Percentiles rank a stretch among this genome's conserved stretches.
These are phyloP conservation scores for Spinus pinus DNA, from an alignment of 2,797 vertebrate species.

Conservation along the genomic window DNA sequence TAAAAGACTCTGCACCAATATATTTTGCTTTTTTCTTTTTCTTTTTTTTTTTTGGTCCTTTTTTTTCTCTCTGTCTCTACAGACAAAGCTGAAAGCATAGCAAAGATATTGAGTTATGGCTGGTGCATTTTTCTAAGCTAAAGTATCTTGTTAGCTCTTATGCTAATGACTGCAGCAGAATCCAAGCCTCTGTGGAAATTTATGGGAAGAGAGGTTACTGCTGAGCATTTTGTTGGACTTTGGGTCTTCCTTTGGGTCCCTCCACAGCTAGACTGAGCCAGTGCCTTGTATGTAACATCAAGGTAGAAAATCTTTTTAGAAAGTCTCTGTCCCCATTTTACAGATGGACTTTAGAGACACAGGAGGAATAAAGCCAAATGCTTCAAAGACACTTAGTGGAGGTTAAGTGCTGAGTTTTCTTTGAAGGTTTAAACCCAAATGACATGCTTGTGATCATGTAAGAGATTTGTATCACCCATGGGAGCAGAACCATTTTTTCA, in stretches of 20 bases:
- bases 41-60: fast-evolving
- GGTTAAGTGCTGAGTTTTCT: conserved; percentile 46
- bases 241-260: neutral
- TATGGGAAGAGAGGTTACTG: neutral
- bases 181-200: neutral
- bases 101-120: neutral
- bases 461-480: conserved; percentile 30
- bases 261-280: neutral
- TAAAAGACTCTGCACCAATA: neutral
- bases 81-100: neutral
- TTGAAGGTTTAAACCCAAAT: conserved; percentile 60
- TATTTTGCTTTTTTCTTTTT: neutral
- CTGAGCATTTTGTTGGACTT: neutral
- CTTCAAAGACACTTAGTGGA: conserved; percentile 43
- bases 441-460: conserved; percentile 41
- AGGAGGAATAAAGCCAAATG: conserved; percentile 43
- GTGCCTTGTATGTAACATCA: neutral
- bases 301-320: neutral
- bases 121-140: conserved; percentile 1
- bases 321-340: conserved; percentile 14
- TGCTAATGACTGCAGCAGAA: neutral
- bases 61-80: neutral
- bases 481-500: conserved; percentile 46
- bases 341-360: conserved; percentile 15
- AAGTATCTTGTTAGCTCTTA: neutral